These are phyloP conservation scores for Fistularia tabacaria DNA, from an alignment of 2,797 vertebrate species.

Conservation along the genomic window DNA sequence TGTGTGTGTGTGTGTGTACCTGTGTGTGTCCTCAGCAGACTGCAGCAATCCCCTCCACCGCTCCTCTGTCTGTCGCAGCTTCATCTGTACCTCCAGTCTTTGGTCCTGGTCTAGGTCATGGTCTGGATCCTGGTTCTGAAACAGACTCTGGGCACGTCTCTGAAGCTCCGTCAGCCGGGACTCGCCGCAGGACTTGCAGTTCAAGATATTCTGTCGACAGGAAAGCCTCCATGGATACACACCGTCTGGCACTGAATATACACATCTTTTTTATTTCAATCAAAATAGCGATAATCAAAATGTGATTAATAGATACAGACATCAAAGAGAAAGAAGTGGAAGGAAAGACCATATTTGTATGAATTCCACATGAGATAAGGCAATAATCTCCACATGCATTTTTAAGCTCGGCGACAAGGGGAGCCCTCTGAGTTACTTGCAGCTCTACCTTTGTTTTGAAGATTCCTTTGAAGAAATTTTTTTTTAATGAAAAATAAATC, in stretches of 20 bases:
- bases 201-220: constrained; percentile 71
- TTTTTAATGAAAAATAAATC: no score
- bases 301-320: no score
- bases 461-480: no score
- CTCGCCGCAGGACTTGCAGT: constrained; percentile 72
- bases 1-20: constrained; percentile 29
- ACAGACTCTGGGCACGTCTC: constrained; percentile 54
- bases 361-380: no score
- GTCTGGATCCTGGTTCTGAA: constrained; percentile 48
- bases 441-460: no score
- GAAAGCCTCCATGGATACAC: background rate
- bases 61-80: constrained; percentile 41
- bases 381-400: no score
- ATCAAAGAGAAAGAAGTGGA: no score
- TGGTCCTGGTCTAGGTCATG: constrained; percentile 50
- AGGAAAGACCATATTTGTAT: no score
- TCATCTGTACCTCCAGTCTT: constrained; percentile 46
- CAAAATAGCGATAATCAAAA: no score
- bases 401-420: no score
- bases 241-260: no score
- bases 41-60: constrained; percentile 57
- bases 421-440: no score
- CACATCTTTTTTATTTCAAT: background rate
- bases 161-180: constrained; percentile 68
- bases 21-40: constrained; percentile 48